Conservation (phyloP, 2,113 vertebrate genomes). For the Taxidea taxus region DNA sequence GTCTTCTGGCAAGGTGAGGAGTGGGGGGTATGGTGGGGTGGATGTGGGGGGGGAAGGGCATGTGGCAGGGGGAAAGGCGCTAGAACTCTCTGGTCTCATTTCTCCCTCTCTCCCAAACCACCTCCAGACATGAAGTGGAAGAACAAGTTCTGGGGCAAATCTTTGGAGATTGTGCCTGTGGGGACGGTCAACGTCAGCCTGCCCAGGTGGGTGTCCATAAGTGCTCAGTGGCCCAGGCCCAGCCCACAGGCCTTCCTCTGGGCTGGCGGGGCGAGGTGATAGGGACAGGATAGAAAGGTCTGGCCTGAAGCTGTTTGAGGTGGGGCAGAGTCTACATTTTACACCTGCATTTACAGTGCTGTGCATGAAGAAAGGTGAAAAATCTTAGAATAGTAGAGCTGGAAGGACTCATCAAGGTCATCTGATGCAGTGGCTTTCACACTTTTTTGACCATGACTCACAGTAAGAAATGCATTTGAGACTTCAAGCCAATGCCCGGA, state of each 20-base stretch:
- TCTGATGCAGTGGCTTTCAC: not conserved
- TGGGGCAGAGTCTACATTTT: not conserved
- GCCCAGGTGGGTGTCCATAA: conserved; percentile 84
- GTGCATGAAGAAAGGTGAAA: not conserved
- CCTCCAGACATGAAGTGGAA: conserved; percentile 94
- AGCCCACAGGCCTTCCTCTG: not conserved
- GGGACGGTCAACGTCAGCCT: conserved; percentile 90
- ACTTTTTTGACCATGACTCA: conserved; percentile 23
- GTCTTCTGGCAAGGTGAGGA: conserved; percentile 93
- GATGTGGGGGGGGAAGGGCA: not conserved
- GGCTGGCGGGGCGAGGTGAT: not conserved
- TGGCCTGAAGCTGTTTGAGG: not conserved
- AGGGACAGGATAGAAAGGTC: not conserved
- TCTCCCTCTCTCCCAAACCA: not conserved
- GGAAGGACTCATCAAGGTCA: not conserved
- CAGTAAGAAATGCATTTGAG: not conserved
- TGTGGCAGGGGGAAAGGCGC: not conserved
- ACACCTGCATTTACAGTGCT: not conserved
- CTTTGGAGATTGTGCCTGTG: conserved; percentile 91
- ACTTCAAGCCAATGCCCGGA: not conserved
- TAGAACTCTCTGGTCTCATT: not conserved
- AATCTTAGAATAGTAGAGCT: not conserved
- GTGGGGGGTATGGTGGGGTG: not conserved
- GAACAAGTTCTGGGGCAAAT: conserved; percentile 97
- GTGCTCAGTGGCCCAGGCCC: not conserved